A percentile compares a stretch with the other conserved stretches of the same genome.
phyloP scores from a whole-genome alignment of 1,140 invertebrate species.

The Scaptomyza graminum region DNA sequence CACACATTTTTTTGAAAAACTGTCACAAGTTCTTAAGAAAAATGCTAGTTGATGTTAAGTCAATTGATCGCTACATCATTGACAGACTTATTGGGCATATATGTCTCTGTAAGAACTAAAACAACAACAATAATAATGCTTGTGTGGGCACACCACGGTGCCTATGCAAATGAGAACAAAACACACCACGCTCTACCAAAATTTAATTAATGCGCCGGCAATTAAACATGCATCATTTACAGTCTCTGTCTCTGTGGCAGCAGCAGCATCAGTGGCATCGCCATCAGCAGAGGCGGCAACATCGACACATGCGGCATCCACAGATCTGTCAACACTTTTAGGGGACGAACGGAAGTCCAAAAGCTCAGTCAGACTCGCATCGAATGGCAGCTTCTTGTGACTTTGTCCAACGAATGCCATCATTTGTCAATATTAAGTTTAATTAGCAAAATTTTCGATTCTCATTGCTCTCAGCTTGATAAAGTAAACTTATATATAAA shows the following conservation, averaged over 20 bases:
- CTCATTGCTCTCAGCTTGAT: conserved; percentile 8
- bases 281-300: conserved; percentile 65
- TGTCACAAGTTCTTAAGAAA: conserved; percentile 25
- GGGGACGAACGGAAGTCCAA: conserved; percentile 35
- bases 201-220: conserved; percentile 80
- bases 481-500: neutral
- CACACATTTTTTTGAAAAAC: neutral
- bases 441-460: conserved; percentile 65
- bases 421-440: conserved; percentile 82
- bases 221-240: conserved; percentile 82
- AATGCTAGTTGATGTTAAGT: conserved; percentile 35
- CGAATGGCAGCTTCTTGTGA: conserved; percentile 62
- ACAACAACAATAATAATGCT: conserved; percentile 41
- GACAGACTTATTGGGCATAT: conserved; percentile 51
- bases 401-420: conserved; percentile 64
- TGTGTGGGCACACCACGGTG: conserved; percentile 55
- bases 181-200: conserved; percentile 54
- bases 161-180: conserved; percentile 47
- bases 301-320: conserved; percentile 66
- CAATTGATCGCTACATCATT: conserved; percentile 40
- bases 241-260: conserved; percentile 46
- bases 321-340: conserved; percentile 73
- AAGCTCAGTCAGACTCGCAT: conserved; percentile 14
- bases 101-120: conserved; percentile 13
- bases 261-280: conserved; percentile 45